These are phyloP conservation scores for Drosophila atroscutellata DNA, from an alignment of 2,888 invertebrate genomes.

Conservation along the genomic window DNA sequence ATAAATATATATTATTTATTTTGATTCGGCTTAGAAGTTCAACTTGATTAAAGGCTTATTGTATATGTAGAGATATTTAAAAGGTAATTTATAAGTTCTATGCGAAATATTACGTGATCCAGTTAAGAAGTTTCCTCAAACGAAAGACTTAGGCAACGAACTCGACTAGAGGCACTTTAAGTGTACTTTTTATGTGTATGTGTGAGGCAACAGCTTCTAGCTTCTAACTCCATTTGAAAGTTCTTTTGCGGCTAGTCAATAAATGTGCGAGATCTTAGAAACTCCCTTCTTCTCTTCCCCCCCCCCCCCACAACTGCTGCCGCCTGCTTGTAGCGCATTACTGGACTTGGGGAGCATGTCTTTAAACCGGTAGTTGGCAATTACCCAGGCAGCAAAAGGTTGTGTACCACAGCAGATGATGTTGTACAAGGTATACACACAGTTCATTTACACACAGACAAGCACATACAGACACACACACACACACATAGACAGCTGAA, in stretches of 20 bases:
- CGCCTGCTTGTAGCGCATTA: slow-evolving; percentile 13
- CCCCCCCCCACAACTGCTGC: neutral
- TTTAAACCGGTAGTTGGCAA: slow-evolving; percentile 79
- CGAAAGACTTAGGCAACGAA: slow-evolving; percentile 75
- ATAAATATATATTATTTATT: neutral
- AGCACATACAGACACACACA: slow-evolving; percentile 10
- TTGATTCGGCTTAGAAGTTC: neutral
- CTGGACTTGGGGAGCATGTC: slow-evolving; percentile 57
- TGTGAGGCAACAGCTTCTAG: slow-evolving; percentile 21
- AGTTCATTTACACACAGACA: slow-evolving; percentile 14
- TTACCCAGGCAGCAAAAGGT: slow-evolving; percentile 72
- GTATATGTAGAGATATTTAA: neutral
- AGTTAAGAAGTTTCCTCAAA: slow-evolving; percentile 11
- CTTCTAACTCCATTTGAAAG: slow-evolving; percentile 48
- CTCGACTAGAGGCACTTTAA: slow-evolving; percentile 32
- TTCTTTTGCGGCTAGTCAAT: slow-evolving; percentile 54
- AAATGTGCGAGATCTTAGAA: slow-evolving; percentile 49
- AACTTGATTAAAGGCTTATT: slow-evolving; percentile 9
- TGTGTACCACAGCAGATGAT: slow-evolving; percentile 67
- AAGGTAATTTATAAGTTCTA: neutral
- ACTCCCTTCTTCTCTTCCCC: neutral
- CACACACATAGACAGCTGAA: slow-evolving; percentile 36
- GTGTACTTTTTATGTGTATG: slow-evolving; percentile 10
- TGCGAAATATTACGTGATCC: slow-evolving; percentile 7
- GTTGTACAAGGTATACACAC: slow-evolving; percentile 43